Evolutionary conservation across 2,797 vertebrate species (phyloP).

Genomic region (Amniataba percoides): DNA sequence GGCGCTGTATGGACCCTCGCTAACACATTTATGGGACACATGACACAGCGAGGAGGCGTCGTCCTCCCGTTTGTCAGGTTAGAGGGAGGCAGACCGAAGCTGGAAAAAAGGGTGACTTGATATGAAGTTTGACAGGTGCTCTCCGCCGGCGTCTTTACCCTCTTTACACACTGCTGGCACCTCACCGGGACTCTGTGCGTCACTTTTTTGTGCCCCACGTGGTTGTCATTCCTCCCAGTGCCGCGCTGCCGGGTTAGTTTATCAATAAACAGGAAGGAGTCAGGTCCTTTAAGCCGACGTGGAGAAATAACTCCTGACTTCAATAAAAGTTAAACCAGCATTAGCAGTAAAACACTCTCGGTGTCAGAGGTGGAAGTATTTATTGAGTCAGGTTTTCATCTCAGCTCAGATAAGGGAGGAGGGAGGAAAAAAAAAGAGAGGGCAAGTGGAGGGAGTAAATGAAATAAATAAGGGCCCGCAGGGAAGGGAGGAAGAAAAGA

Average conservation of each 20-base stretch:
- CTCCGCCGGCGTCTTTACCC: slow-evolving; percentile 45
- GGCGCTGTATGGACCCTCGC: neutral
- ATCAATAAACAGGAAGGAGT: slow-evolving; percentile 56
- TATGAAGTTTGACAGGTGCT: slow-evolving; percentile 90
- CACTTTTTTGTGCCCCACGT: slow-evolving; percentile 55
- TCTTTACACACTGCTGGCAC: slow-evolving; percentile 52
- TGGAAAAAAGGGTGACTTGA: slow-evolving; percentile 82
- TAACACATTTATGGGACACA: slow-evolving; percentile 40
- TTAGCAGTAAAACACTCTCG: neutral
- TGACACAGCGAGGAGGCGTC: slow-evolving; percentile 26
- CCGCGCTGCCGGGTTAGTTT: slow-evolving; percentile 27
- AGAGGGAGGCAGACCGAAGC: slow-evolving; percentile 77
- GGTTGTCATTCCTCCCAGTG: slow-evolving; percentile 58
- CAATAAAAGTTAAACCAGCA: neutral
- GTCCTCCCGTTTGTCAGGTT: slow-evolving; percentile 48
- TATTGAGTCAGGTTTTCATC: neutral
- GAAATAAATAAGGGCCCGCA: neutral
- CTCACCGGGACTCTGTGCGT: slow-evolving; percentile 59
- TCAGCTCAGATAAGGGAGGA: neutral
- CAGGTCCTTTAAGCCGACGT: no score
- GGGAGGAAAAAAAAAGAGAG: neutral
- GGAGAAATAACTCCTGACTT: neutral
- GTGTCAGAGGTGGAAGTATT: neutral
- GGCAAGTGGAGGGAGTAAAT: neutral
- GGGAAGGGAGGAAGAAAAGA: neutral